Evolutionary conservation across 2,113 vertebrate species (phyloP).

Genomic region (Camelus bactrianus): DNA sequence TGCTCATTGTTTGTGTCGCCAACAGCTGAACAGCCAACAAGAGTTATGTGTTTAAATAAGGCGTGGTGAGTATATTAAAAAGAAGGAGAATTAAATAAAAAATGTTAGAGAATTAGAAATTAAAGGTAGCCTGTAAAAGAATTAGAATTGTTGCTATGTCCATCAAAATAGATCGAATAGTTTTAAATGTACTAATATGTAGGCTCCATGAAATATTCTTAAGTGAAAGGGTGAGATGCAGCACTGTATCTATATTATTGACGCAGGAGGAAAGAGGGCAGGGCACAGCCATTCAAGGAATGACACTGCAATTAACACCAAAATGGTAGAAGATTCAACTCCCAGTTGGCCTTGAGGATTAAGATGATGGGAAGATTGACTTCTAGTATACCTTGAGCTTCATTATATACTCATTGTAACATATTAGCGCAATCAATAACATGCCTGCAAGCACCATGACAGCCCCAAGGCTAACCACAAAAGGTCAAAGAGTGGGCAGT

Average conservation of each 20-base stretch:
- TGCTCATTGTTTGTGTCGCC: background rate
- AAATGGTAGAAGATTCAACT: too few relatives aligned
- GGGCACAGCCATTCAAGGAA: too few relatives aligned
- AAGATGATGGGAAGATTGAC: too few relatives aligned
- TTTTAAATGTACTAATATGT: background rate
- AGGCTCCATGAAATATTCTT: background rate
- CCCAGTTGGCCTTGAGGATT: too few relatives aligned
- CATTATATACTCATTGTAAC: too few relatives aligned
- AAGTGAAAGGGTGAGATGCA: background rate
- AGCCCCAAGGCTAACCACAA: too few relatives aligned
- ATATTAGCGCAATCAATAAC: too few relatives aligned
- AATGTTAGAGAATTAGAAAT: slow-evolving; percentile 15
- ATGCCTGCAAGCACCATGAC: too few relatives aligned
- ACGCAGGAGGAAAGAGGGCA: too few relatives aligned
- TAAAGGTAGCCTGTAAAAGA: background rate
- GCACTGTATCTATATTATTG: background rate
- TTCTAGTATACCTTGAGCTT: too few relatives aligned
- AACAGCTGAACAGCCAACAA: background rate
- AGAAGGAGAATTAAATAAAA: slow-evolving; percentile 18
- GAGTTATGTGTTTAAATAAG: background rate
- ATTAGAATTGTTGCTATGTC: background rate
- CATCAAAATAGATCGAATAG: slow-evolving; percentile 16
- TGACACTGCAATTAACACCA: too few relatives aligned
- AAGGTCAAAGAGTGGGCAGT: too few relatives aligned
- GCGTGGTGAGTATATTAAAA: background rate